These are phyloP conservation scores for Oscheius sp. DNA, from an alignment of 2,888 invertebrate species.

Conservation along the genomic window DNA sequence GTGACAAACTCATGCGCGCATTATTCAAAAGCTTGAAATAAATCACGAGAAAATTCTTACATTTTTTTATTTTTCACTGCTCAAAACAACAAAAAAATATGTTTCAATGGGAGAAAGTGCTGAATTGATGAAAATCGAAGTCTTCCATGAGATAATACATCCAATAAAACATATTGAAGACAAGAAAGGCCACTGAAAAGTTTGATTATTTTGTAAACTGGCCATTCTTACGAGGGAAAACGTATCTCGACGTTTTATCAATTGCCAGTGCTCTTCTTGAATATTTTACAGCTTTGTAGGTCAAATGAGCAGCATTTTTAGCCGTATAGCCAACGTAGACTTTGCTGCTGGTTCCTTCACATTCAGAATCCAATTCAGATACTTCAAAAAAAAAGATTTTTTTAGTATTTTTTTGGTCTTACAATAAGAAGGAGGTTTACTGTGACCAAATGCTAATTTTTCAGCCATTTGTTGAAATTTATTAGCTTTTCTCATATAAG, in stretches of 20 bases:
- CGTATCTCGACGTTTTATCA: constrained; percentile 60
- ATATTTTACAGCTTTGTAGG: constrained; percentile 58
- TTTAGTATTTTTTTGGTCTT: constrained; percentile 28
- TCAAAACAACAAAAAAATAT: too few relatives aligned
- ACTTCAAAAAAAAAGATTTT: neutral
- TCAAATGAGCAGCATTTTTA: constrained; percentile 55
- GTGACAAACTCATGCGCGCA: too few relatives aligned
- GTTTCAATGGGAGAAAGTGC: too few relatives aligned
- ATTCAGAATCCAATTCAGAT: constrained; percentile 54
- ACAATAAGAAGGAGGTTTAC: constrained; percentile 17
- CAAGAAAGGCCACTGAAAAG: constrained; percentile 58
- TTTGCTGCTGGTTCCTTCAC: constrained; percentile 48
- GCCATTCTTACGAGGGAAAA: constrained; percentile 60
- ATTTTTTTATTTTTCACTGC: too few relatives aligned
- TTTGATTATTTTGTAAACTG: neutral
- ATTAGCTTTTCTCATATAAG: constrained; percentile 65
- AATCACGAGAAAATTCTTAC: too few relatives aligned
- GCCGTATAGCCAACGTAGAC: constrained; percentile 43
- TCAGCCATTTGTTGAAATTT: constrained; percentile 70
- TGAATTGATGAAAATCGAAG: too few relatives aligned
- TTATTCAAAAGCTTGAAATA: too few relatives aligned
- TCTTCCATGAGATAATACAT: constrained; percentile 59
- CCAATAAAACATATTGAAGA: constrained; percentile 69
- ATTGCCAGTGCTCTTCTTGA: constrained; percentile 60
- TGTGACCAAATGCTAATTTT: constrained; percentile 50